These are phyloP conservation scores for Empis livida DNA, from an alignment of 2,888 invertebrate species.

Conservation along the genomic window DNA sequence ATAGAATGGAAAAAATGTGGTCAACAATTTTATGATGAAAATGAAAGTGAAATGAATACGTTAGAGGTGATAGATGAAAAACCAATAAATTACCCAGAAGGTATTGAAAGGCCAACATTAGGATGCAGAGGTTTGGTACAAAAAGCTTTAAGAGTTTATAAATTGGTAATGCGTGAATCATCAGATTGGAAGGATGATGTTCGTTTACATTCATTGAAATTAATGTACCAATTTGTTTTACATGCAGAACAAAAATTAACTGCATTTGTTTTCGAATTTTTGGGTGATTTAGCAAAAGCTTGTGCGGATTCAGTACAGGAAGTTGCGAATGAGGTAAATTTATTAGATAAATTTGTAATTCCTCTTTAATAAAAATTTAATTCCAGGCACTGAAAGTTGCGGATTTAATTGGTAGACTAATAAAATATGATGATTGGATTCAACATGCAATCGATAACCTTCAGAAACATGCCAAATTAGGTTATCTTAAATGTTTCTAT, in stretches of 20 bases:
- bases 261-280: constrained; percentile 31
- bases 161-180: constrained; percentile 27
- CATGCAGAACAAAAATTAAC: constrained; percentile 32
- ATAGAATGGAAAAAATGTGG: constrained; percentile 63
- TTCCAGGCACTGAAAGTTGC: constrained; percentile 25
- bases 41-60: constrained; percentile 76
- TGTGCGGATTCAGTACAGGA: constrained; percentile 24
- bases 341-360: too few relatives aligned
- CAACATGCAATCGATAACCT: constrained; percentile 26
- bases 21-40: constrained; percentile 67
- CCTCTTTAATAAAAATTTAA: not conserved
- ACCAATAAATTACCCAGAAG: constrained; percentile 59
- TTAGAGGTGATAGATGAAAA: constrained; percentile 59
- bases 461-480: constrained; percentile 23
- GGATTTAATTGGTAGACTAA: constrained; percentile 29
- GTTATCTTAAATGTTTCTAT: constrained; percentile 29
- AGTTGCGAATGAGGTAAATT: constrained; percentile 20
- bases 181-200: constrained; percentile 36
- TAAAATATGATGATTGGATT: constrained; percentile 29
- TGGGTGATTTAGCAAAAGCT: constrained; percentile 25
- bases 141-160: constrained; percentile 40
- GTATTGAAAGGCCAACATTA: constrained; percentile 63
- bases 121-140: constrained; percentile 74
- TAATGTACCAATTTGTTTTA: constrained; percentile 31
- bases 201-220: constrained; percentile 29